Percentiles rank a stretch among this genome's conserved stretches.
Evolutionary conservation across 2,797 vertebrate species (phyloP).

Genomic region (Austrolebias charrua): DNA sequence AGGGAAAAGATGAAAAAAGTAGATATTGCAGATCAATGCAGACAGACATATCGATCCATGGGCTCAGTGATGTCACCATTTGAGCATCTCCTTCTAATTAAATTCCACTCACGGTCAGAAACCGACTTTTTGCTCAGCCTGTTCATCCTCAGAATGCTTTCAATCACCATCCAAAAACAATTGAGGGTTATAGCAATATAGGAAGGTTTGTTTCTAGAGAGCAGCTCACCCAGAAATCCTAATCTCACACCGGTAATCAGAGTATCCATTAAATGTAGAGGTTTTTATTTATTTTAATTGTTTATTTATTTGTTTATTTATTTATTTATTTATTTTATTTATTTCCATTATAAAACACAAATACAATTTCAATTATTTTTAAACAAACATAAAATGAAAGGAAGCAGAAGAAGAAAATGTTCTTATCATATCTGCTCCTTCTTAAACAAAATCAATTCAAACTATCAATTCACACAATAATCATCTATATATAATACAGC

Average conservation of each 20-base stretch:
- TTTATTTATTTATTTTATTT: too few relatives aligned
- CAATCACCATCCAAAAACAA: constrained; percentile 1
- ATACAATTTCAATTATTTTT: too few relatives aligned
- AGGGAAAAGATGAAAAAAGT: constrained; percentile 9
- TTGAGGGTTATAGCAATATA: constrained; percentile 13
- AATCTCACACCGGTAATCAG: constrained; percentile 44
- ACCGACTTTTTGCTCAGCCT: constrained; percentile 13
- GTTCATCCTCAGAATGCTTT: constrained; percentile 28
- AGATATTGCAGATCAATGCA: constrained; percentile 32
- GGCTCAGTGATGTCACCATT: constrained; percentile 23
- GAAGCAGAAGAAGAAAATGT: too few relatives aligned
- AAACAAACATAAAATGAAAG: too few relatives aligned
- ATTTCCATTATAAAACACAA: too few relatives aligned
- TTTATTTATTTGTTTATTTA: too few relatives aligned
- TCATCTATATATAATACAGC: too few relatives aligned
- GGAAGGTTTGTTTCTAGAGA: constrained; percentile 25
- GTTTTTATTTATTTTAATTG: too few relatives aligned
- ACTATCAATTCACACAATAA: too few relatives aligned
- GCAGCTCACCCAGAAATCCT: constrained; percentile 16
- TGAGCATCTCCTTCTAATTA: constrained; percentile 38
- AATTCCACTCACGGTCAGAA: constrained; percentile 11
- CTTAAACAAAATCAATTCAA: too few relatives aligned
- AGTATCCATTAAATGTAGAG: constrained; percentile 40
- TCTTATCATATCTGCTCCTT: too few relatives aligned
- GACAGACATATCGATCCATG: constrained; percentile 35